Evolutionary conservation across 2,797 vertebrate species (phyloP).

Genomic region (Philypnodon macrostomus): DNA sequence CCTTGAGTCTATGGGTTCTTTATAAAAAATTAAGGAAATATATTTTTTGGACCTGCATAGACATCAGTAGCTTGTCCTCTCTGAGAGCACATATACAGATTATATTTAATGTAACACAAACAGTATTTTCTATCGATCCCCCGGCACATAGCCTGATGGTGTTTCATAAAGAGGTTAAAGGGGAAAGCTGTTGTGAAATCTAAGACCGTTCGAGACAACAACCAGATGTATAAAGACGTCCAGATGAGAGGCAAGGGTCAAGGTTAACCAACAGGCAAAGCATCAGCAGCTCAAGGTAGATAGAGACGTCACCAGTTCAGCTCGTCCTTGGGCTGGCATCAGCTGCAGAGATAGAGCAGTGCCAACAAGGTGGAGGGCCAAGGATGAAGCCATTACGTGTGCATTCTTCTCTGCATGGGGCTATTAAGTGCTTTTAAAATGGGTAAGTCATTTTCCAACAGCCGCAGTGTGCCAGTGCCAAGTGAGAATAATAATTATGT

Average conservation of each 20-base stretch:
- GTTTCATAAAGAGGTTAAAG: conserved; percentile 25
- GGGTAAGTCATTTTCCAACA: conserved; percentile 50
- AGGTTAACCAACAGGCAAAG: conserved; percentile 25
- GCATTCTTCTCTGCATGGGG: conserved; percentile 33
- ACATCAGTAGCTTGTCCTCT: neutral
- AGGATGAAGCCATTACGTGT: conserved; percentile 36
- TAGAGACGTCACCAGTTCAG: conserved; percentile 14
- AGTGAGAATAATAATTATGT: conserved; percentile 42
- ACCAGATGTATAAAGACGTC: conserved; percentile 18
- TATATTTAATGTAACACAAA: conserved; percentile 7
- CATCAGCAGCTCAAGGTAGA: conserved; percentile 31
- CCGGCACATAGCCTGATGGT: conserved; percentile 3
- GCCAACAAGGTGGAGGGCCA: conserved; percentile 30
- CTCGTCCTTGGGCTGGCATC: conserved; percentile 7
- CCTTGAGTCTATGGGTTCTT: too few relatives aligned
- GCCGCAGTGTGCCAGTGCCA: conserved; percentile 11
- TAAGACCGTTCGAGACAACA: conserved; percentile 10
- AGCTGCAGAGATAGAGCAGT: conserved; percentile 20
- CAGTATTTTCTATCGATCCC: neutral
- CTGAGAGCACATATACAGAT: neutral
- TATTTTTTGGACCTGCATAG: neutral
- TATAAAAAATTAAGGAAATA: too few relatives aligned
- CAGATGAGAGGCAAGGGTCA: conserved; percentile 23
- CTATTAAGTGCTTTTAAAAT: conserved; percentile 45
- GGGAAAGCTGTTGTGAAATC: conserved; percentile 1